A percentile compares a stretch with the other conserved stretches of the same genome.
phyloP scores from a whole-genome alignment of 2,797 vertebrate species.

The Accipiter superciliosus region DNA sequence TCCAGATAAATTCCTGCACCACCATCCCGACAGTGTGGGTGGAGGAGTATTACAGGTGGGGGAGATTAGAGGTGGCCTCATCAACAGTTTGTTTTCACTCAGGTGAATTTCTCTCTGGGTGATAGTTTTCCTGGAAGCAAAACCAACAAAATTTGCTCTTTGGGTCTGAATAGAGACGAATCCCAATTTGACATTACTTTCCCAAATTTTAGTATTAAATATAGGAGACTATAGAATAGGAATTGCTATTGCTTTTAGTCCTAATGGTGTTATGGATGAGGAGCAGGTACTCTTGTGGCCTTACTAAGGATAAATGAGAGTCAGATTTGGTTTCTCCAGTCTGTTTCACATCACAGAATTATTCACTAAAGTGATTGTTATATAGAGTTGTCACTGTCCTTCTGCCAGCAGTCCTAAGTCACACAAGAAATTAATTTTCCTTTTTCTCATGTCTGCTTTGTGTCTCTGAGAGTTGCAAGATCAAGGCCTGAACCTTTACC shows the following conservation, averaged over 20 bases:
- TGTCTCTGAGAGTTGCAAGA: background rate
- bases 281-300: background rate
- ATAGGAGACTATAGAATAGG: background rate
- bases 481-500: background rate
- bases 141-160: background rate
- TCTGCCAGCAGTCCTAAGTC: background rate
- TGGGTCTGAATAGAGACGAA: background rate
- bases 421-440: background rate
- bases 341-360: background rate
- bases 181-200: background rate
- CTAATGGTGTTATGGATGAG: background rate
- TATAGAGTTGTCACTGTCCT: background rate
- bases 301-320: background rate
- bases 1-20: constrained; percentile 88
- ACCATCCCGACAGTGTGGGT: constrained; percentile 86
- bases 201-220: background rate
- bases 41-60: constrained; percentile 93
- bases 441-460: background rate
- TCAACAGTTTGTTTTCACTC: background rate
- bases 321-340: background rate
- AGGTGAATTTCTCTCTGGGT: background rate
- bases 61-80: background rate
- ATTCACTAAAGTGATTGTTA: background rate
- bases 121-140: background rate
- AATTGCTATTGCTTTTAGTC: background rate